Evolutionary conservation across 2,797 vertebrate species (phyloP), one percentile per base, ranked within the genome.

Genomic region (Gymnocypris eckloni): DNA sequence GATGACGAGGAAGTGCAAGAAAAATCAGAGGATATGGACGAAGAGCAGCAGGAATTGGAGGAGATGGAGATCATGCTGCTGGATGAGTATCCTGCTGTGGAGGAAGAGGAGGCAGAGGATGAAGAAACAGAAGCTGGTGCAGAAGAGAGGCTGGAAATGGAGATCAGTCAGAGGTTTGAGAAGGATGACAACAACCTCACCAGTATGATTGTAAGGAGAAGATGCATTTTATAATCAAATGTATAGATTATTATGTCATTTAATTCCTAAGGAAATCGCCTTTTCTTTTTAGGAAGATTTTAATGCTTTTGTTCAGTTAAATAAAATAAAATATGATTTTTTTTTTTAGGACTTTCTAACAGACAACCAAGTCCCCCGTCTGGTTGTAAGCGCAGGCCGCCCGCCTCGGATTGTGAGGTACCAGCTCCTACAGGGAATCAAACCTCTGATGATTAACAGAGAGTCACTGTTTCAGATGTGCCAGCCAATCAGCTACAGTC

Each of bases 381-480:
- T 97, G 43, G 73, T 85, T 1, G 89, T 98, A 81, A 92, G 72
- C 56, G 94, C 95, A 69, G 90, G 94, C 72, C 93, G 91, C 70
- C 97, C 95, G 82, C 91, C 90, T 10, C 92, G 64, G 0, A 90
- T 96, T 0, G 93, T 98, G 33, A 89, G 43, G 70, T 94, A 94
- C 84, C 94, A 94, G 82, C 84, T 98, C 45, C 91, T 95, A 39
- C 90, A 87, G 84, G 96, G 93, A 87, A 86, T 98, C 86, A 94
- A 95, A 85, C 92, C 96, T 6, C 86, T 99, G 81, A 79, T 96
- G 90, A 94, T 95, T 85, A 96, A 97, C 89, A 96, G 98, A 86
- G 96, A 92, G 70, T 97, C 97, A 67, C 95, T 99, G 87, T 98
- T 99, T 92, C 96, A 97, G 88, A 96, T 94, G 89, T 97, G 97